A percentile compares a stretch with the other conserved stretches of the same genome.
Evolutionary conservation across 2,113 vertebrate genomes (phyloP).

Genomic region (Macquaria australasica): DNA sequence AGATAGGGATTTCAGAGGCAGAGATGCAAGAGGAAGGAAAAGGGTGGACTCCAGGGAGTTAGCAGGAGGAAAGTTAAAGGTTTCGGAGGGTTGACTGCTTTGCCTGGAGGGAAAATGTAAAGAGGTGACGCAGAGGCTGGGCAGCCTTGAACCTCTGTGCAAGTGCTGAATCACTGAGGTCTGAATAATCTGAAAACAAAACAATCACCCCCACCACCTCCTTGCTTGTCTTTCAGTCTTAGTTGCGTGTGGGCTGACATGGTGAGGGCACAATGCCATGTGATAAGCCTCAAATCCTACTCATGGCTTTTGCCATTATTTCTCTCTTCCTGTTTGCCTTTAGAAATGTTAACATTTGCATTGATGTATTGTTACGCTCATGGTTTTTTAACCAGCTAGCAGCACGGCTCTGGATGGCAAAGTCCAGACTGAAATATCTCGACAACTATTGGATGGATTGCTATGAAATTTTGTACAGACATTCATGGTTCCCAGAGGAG

Average conservation of each 20-base stretch:
- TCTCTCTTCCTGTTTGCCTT: too few species aligned
- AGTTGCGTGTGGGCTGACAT: too few species aligned
- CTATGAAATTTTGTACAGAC: too few species aligned
- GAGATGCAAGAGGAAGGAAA: background rate
- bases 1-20: background rate
- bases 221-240: too few species aligned
- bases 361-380: too few species aligned
- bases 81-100: background rate
- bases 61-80: background rate
- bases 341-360: too few species aligned
- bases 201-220: too few species aligned
- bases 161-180: background rate
- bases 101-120: background rate
- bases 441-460: background rate
- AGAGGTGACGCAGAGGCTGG: background rate
- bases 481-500: background rate
- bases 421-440: background rate
- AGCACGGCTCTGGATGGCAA: too few species aligned
- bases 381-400: too few species aligned
- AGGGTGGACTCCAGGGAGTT: background rate
- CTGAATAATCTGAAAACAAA: background rate
- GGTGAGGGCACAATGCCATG: too few species aligned
- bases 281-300: too few species aligned
- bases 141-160: background rate
- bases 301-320: too few species aligned